Percentiles rank a stretch among this genome's conserved stretches.
Conservation (phyloP, 2,113 vertebrate species). For the Petrocephalus microphthalmus region DNA sequence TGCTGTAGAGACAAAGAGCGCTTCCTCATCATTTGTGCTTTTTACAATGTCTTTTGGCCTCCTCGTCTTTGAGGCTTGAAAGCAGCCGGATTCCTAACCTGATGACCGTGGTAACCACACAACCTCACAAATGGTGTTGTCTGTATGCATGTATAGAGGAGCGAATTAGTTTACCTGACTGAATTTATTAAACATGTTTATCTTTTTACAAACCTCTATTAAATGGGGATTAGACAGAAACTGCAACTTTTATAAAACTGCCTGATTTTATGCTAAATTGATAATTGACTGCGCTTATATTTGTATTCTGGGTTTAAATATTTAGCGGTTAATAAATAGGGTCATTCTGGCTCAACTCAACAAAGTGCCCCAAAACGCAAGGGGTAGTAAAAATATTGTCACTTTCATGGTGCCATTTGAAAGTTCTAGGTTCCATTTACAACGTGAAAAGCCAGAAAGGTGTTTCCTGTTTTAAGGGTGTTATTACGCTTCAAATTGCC, state of each 20-base stretch:
- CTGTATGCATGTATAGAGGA: neutral
- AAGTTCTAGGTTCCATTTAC: no score
- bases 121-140: neutral
- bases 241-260: neutral
- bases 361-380: no score
- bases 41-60: neutral
- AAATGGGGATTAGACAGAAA: neutral
- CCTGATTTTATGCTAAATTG: no score
- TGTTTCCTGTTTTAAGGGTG: no score
- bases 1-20: neutral
- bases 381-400: no score
- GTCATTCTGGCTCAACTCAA: no score
- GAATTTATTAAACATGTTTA: neutral
- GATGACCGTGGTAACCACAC: neutral
- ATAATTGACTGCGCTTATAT: neutral
- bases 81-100: slow-evolving; percentile 18
- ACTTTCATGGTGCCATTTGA: no score
- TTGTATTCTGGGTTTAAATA: neutral
- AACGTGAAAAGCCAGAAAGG: no score
- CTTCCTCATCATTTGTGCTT: slow-evolving; percentile 7
- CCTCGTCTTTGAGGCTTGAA: slow-evolving; percentile 1
- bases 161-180: neutral
- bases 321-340: neutral
- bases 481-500: no score
- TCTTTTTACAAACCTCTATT: no score